Base-by-base conservation (phyloP, 2,113 vertebrate genomes). In the Sturnira hondurensis region DNA sequence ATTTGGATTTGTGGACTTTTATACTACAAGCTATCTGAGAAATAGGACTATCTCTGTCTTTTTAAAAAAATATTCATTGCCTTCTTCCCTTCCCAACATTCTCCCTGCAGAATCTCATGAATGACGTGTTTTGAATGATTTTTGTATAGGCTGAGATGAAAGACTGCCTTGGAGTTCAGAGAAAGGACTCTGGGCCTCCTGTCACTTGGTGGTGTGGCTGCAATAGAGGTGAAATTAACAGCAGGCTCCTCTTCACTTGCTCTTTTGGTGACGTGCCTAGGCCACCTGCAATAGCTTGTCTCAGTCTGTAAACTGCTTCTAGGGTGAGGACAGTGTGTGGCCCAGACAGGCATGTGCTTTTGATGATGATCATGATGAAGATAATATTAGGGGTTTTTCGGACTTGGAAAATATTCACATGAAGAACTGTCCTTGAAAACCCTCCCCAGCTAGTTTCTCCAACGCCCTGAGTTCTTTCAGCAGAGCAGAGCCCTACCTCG, bases 241-340 rank as follows among this genome's bases (percentile, higher is more conserved):
- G 71, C 84, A 54, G 68, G 74, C 63, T 89, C 7, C 56, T 74
- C 43, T 31, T 94, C 15, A n/a, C n/a, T 74, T 88, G 87, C 91
- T 95, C 61, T 77, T 71, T n/a, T 13, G 63, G 71, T 93, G 95
- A 95, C 86, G 83, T 97, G 89, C 26, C 76, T 65, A 58, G 38
- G 19, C 50, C 84, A 63, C 54, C 38, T 67, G 77, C 77, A 24
- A 90, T 73, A 93, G 45, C 54, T 47, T 76, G 56, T 76, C 70
- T 91, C 76, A 70, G 45, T 81, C 80, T 92, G 38, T 61, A 82
- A 93, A 76, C 61, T 93, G 47, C 81, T 96, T 86, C 77, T 56
- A 89, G 56, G 63, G 52, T 36, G 86, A 93, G 78, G 68, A 36
- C 82, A 93, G 54, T 81, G 68, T 52, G 92, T 77, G 58, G 84